Percentiles rank a stretch among this genome's conserved stretches.
Evolutionary conservation across 2,797 vertebrate species (phyloP).

Genomic region (Tauraco hartlaubi): DNA sequence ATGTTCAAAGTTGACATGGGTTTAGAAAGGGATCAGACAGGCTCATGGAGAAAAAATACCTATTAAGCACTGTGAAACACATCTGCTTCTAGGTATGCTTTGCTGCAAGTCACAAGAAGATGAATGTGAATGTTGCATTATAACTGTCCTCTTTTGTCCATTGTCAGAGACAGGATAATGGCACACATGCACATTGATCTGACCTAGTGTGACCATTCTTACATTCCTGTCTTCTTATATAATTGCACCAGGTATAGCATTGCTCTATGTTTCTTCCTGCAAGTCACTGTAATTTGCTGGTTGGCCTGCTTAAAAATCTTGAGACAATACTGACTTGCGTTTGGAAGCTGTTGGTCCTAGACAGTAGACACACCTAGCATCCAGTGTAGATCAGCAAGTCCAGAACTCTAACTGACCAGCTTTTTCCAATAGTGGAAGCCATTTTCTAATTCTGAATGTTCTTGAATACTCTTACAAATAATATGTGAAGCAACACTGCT

Average conservation of each 20-base stretch:
- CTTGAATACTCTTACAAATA: background rate
- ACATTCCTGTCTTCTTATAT: background rate
- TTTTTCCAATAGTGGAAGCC: background rate
- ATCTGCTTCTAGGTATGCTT: background rate
- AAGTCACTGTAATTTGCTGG: background rate
- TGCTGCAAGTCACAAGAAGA: background rate
- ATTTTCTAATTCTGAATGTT: background rate
- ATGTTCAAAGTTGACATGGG: background rate
- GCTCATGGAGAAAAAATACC: background rate
- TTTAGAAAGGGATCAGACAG: background rate
- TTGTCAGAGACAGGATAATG: background rate
- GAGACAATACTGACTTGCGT: background rate
- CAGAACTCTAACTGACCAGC: background rate
- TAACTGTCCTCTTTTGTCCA: background rate
- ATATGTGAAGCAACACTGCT: background rate
- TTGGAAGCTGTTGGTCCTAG: background rate
- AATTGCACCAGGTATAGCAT: background rate
- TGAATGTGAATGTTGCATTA: background rate
- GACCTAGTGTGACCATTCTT: background rate
- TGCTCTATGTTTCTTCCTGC: background rate
- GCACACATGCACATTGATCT: background rate
- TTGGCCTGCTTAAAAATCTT: background rate
- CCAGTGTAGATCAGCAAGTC: background rate
- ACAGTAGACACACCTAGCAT: background rate
- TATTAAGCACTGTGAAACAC: background rate